Percentiles rank a stretch among this genome's conserved stretches.
phyloP scores from a whole-genome alignment of 2,113 vertebrate genomes.

The Polyodon spathula region DNA sequence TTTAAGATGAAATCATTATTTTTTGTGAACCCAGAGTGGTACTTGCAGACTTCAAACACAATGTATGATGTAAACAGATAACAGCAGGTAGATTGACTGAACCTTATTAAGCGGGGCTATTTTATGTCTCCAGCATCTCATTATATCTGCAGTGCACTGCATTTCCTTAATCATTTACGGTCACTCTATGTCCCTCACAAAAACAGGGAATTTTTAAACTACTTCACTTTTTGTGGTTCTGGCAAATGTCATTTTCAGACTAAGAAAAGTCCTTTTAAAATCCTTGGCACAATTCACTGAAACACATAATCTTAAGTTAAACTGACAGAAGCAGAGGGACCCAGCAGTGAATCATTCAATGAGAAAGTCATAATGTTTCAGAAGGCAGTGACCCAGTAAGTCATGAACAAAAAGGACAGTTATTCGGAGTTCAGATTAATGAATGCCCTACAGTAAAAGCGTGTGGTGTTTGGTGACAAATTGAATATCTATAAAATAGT shows the following conservation, averaged over 20 bases:
- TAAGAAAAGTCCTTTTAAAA: conserved; percentile 5
- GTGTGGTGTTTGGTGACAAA: background rate
- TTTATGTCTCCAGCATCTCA: too few species aligned
- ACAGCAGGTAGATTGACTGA: too few species aligned
- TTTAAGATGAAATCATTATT: too few species aligned
- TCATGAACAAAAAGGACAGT: conserved; percentile 10
- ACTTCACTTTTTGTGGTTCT: background rate
- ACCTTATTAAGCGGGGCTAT: too few species aligned
- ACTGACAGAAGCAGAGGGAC: background rate
- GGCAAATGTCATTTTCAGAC: background rate
- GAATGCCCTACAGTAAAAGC: background rate
- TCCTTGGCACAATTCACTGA: background rate
- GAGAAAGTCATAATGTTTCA: background rate
- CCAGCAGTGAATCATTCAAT: background rate
- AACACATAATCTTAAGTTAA: background rate
- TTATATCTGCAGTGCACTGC: too few species aligned
- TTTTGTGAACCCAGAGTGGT: too few species aligned
- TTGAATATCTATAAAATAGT: background rate
- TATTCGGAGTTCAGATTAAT: conserved; percentile 1
- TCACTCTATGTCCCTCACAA: too few species aligned
- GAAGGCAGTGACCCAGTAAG: background rate
- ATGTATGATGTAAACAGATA: too few species aligned
- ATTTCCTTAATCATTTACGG: too few species aligned
- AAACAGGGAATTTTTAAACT: too few species aligned
- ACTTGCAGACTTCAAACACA: too few species aligned